Percentiles rank a stretch among this genome's conserved stretches.
These are phyloP conservation scores for Cnemophilus loriae DNA, from an alignment of 2,113 vertebrate species.

Conservation along the genomic window DNA sequence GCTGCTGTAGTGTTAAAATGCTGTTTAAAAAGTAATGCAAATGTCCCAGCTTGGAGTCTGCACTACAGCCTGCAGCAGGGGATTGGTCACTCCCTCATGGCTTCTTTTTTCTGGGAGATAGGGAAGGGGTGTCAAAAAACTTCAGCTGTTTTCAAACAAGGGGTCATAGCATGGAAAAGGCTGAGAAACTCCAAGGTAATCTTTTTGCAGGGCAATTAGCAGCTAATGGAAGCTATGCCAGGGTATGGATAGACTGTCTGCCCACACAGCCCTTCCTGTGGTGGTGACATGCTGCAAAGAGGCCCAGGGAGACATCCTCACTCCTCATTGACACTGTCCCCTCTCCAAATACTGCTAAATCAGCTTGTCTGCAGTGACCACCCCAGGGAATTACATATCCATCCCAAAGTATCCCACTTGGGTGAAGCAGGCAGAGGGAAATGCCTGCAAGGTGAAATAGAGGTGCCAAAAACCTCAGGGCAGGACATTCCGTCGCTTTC, in stretches of 20 bases:
- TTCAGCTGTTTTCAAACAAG: background rate
- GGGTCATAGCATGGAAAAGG: background rate
- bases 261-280: background rate
- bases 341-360: background rate
- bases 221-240: background rate
- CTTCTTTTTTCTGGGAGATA: background rate
- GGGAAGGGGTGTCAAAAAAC: background rate
- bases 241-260: background rate
- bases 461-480: background rate
- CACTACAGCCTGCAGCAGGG: background rate
- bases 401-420: background rate
- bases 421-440: background rate
- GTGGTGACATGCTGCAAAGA: background rate
- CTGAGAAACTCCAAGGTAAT: background rate
- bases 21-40: background rate
- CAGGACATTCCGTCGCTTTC: background rate
- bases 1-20: background rate
- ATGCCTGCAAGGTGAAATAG: background rate
- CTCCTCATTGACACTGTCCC: fast-evolving
- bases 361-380: background rate
- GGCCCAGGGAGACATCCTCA: background rate
- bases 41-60: background rate
- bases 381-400: background rate
- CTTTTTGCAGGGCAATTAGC: background rate
- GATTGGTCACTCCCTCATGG: background rate